Evolutionary conservation across 2,888 invertebrate species (phyloP), one percentile per base, ranked within the genome.

Genomic region (Matsumyia berberina): DNA sequence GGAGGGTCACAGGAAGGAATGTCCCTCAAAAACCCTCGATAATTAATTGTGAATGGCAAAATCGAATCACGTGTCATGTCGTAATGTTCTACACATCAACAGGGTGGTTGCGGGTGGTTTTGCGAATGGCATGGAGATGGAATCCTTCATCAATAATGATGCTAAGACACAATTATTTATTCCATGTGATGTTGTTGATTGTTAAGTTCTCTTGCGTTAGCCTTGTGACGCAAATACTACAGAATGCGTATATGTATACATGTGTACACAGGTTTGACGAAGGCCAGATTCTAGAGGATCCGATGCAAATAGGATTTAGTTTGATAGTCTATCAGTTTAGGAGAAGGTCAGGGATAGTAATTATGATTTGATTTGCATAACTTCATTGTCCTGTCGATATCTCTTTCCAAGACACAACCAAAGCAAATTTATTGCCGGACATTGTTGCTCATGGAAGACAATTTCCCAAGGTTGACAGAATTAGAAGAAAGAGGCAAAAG

Each of bases 21-120:
- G 15, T 17, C 17, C 15, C 49, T 4, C 62, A 31, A 44, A 64
- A 66, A 29, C 46, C 66, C 67, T 49, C 60, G 62, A 62, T 78
- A 73, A 73, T 78, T 83, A 73, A 83, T 83, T 73, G 78, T 73
- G 67, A 83, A 73, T 78, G 78, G 67, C 49, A 67, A 70, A 69
- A 83, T 73, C 67, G 49, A 83, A 83, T 78, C 78, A 83, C 82
- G 82, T 83, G 82, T 77, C 66, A 77, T 72, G 73, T 78, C 33
- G 49, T 62, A 37, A 44, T 73, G 73, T 58, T 64, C 8, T 35
- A 37, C 51, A 49, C 37, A 29, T 67, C 58, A 35, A 44, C 17
- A 81, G 17, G 37, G 39, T 1, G 31, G 17, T 39, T 33, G 37
- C 15, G 7, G 42, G 12, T 39, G 53, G 46, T 24, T n/a, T 15